Conservation (phyloP, 2,888 invertebrate species). For the Athripsodes cinereus region DNA sequence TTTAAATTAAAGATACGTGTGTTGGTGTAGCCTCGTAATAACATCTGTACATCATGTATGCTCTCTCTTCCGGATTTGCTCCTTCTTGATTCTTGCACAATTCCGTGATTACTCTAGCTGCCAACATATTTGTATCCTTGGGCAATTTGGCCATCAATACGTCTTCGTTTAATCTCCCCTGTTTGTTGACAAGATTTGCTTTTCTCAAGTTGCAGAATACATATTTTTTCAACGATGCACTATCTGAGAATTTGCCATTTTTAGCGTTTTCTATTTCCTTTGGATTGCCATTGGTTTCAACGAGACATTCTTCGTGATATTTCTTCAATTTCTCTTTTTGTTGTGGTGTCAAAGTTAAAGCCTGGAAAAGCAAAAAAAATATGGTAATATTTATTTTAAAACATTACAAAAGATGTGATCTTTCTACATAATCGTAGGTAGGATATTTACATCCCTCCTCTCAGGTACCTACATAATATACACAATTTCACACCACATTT, state of each 20-base stretch:
- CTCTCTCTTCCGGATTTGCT: conserved; percentile 39
- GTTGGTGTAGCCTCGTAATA: conserved; percentile 39
- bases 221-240: conserved; percentile 43
- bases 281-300: conserved; percentile 35
- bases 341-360: conserved; percentile 28
- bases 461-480: too few relatives aligned
- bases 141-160: conserved; percentile 40
- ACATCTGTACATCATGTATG: conserved; percentile 44
- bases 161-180: conserved; percentile 42
- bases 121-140: conserved; percentile 36
- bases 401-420: background rate
- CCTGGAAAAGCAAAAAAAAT: conserved; percentile 10
- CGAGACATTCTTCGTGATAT: conserved; percentile 29
- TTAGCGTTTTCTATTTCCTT: conserved; percentile 34
- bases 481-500: too few relatives aligned
- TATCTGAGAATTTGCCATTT: conserved; percentile 40
- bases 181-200: conserved; percentile 35
- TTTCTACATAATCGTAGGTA: too few relatives aligned
- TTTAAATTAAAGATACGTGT: conserved; percentile 31
- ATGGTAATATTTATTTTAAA: background rate
- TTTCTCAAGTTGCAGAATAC: conserved; percentile 45
- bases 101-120: conserved; percentile 38
- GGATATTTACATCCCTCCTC: too few relatives aligned
- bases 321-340: conserved; percentile 29
- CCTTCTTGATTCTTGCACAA: conserved; percentile 41